phyloP scores from a whole-genome alignment of 92 coral and sea anemone species.

The Phymanthus crucifer region DNA sequence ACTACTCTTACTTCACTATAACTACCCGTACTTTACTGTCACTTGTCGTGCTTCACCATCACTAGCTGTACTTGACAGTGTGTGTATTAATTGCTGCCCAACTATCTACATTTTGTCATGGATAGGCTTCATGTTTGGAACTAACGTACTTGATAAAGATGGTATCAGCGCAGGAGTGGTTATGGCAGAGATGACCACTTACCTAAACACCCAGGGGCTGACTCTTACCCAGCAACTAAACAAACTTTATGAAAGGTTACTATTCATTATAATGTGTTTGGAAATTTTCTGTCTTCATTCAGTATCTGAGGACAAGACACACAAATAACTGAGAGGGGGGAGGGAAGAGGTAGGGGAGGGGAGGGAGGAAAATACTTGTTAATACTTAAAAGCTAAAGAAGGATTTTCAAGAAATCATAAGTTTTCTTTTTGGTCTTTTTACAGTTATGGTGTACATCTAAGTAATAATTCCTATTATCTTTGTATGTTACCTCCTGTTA shows the following conservation, averaged over 20 bases:
- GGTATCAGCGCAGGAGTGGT: conserved; percentile 97
- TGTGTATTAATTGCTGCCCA: not conserved
- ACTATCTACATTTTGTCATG: not conserved
- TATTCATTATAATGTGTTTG: not conserved
- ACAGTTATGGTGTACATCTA: conserved; percentile 93
- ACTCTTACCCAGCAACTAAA: conserved; percentile 79
- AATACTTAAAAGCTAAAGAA: no score
- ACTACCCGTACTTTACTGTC: no score
- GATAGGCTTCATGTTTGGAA: conserved; percentile 96
- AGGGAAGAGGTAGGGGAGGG: no score
- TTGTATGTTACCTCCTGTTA: conserved; percentile 77
- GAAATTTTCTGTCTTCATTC: not conserved
- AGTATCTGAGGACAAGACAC: not conserved
- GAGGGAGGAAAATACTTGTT: no score
- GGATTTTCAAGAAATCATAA: no score
- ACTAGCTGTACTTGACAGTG: no score
- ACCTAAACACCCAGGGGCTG: conserved; percentile 78
- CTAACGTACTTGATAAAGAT: conserved; percentile 94
- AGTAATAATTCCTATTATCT: conserved; percentile 87
- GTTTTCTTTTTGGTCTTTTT: conserved; percentile 1
- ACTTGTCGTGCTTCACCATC: no score
- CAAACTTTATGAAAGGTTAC: conserved; percentile 77
- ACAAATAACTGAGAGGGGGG: no score
- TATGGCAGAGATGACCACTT: conserved; percentile 95
- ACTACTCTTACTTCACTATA: no score